Base-by-base conservation (phyloP, 2,888 invertebrate species). In the Hoplodrina blanda region DNA sequence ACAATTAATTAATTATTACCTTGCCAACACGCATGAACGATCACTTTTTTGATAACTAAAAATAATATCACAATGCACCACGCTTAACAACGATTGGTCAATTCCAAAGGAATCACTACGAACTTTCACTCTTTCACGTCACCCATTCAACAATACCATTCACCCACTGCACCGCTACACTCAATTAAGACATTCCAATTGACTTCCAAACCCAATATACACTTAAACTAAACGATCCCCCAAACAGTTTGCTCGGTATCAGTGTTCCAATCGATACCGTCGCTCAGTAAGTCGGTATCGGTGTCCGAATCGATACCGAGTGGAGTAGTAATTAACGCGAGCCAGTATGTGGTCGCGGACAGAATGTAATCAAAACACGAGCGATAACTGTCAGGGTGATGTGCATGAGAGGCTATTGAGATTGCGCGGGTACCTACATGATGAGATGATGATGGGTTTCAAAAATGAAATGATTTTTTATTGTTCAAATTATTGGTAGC, bases 131-230 rank as follows among this genome's bases (percentile, higher is more conserved):
- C 13, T 53, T 66, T 25, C 33, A 49, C 13, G n/a, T 37, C 59
- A 76, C 6, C 19, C 33, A 49, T 17, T 49, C 11, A n/a, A 19
- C 20, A 41, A 33, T 11, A 44, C 53, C 53, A 33, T 30, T 25
- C 25, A 46, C 44, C 11, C 55, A 25, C 15, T 17, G 13, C 46
- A 44, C 20, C n/a, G 41, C 37, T 25, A 46, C 57, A 73, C 73
- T 78, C 56, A 57, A 62, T 77, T 64, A 80, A 76, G 76, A 62
- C 54, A 68, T 79, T 79, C 56, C 80, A 75, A 80, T 76, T 66
- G 71, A 80, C 77, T 78, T 54, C 60, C 54, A 53, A 76, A 76
- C 62, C 53, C 80, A 76, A 76, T 76, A 79, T 59, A 68, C 77
- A 80, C 81, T 70, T 66, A 63, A 78, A 71, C 64, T 65, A 65